Percentiles rank a stretch among this genome's conserved stretches.
phyloP scores from a whole-genome alignment of 2,797 vertebrate species.

The Pseudomugil gertrudae region DNA sequence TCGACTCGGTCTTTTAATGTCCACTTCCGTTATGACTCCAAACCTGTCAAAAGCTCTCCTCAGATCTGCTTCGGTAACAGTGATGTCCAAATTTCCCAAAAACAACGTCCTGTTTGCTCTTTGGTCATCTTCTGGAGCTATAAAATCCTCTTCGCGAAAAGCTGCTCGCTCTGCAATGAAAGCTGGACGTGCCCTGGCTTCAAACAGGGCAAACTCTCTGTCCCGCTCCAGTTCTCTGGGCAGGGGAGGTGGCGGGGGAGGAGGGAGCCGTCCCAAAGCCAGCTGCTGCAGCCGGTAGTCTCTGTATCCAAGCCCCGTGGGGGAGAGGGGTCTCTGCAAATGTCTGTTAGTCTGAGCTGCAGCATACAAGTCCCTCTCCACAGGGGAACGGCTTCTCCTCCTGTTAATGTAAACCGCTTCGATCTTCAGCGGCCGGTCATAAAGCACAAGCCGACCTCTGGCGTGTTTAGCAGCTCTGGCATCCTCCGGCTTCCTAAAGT shows the following conservation, averaged over 20 bases:
- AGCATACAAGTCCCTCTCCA: slow-evolving; percentile 89
- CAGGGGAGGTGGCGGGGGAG: slow-evolving; percentile 91
- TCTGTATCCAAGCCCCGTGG: slow-evolving; percentile 91
- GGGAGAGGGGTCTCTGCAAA: slow-evolving; percentile 89
- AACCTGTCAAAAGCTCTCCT: slow-evolving; percentile 94
- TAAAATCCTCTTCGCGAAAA: slow-evolving; percentile 93
- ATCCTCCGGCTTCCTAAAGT: slow-evolving; percentile 95
- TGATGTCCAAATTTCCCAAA: slow-evolving; percentile 95
- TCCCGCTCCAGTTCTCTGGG: slow-evolving; percentile 95
- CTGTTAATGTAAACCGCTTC: slow-evolving; percentile 91
- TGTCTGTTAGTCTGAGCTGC: slow-evolving; percentile 83
- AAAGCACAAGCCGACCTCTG: slow-evolving; percentile 91
- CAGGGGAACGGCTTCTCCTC: slow-evolving; percentile 89
- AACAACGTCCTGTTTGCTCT: slow-evolving; percentile 97
- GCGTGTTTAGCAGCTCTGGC: slow-evolving; percentile 95
- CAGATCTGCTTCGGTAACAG: slow-evolving; percentile 91
- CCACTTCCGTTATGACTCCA: slow-evolving; percentile 96
- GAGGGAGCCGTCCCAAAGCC: slow-evolving; percentile 91
- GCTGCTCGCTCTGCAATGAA: slow-evolving; percentile 89
- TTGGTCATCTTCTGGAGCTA: slow-evolving; percentile 96
- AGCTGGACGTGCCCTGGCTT: slow-evolving; percentile 88
- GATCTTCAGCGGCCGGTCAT: slow-evolving; percentile 95
- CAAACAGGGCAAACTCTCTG: slow-evolving; percentile 90
- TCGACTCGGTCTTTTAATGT: slow-evolving; percentile 91
- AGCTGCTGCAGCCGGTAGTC: slow-evolving; percentile 96